Conservation (phyloP, 2,797 vertebrate genomes). For the Gallinago stenura region DNA sequence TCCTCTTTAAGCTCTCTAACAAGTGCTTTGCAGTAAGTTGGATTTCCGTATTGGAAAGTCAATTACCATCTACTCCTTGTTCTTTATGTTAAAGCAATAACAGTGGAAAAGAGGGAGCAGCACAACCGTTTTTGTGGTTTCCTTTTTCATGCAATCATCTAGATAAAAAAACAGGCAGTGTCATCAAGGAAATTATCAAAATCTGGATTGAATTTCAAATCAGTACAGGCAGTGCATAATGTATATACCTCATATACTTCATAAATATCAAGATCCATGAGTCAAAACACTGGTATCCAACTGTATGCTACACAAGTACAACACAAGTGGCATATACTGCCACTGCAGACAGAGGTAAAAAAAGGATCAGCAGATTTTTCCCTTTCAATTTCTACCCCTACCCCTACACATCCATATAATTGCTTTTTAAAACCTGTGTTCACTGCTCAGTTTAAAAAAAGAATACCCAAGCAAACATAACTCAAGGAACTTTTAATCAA, state of each 20-base stretch:
- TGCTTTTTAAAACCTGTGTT: not conserved
- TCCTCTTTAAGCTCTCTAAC: not conserved
- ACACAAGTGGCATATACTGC: not conserved
- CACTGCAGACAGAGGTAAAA: not conserved
- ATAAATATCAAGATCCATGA: not conserved
- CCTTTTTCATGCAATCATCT: not conserved
- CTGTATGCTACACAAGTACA: too few species aligned
- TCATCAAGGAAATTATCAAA: not conserved
- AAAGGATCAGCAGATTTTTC: not conserved
- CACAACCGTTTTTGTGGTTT: not conserved
- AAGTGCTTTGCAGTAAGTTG: not conserved
- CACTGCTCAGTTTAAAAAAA: not conserved
- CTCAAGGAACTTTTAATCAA: not conserved
- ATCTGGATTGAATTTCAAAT: not conserved
- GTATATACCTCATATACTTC: not conserved
- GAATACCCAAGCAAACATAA: not conserved
- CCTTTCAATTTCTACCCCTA: not conserved
- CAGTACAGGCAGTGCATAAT: fast-evolving
- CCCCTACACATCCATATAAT: not conserved
- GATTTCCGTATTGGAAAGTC: not conserved
- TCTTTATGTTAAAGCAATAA: not conserved
- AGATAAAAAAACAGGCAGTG: not conserved
- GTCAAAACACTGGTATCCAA: not conserved
- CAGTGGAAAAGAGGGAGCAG: not conserved
- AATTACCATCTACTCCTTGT: not conserved